These are phyloP conservation scores for Oryzias curvinotus DNA, from an alignment of 2,113 vertebrate species.

Conservation along the genomic window DNA sequence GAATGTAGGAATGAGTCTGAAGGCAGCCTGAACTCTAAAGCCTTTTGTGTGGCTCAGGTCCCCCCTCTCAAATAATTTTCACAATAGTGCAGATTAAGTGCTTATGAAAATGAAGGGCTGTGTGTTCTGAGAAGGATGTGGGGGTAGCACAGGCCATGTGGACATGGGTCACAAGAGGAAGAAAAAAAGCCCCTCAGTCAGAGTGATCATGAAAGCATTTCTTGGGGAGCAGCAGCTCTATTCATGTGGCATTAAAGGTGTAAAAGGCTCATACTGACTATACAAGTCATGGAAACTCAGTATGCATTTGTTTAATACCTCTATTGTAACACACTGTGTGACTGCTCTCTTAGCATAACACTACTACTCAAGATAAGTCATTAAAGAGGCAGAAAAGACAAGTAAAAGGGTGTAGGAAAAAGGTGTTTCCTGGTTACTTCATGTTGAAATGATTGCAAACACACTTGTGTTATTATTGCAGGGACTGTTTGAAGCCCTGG, in stretches of 20 bases:
- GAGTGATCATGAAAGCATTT: slow-evolving; percentile 50
- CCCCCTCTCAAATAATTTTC: slow-evolving; percentile 44
- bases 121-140: slow-evolving; percentile 26
- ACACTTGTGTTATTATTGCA: too few species aligned
- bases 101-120: slow-evolving; percentile 53
- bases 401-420: slow-evolving; percentile 35
- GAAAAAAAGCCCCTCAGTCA: slow-evolving; percentile 48
- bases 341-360: slow-evolving; percentile 45
- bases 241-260: slow-evolving; percentile 61
- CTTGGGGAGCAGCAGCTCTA: slow-evolving; percentile 44
- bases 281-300: slow-evolving; percentile 50
- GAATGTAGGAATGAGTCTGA: slow-evolving; percentile 21
- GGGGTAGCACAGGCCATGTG: slow-evolving; percentile 16
- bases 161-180: slow-evolving; percentile 45
- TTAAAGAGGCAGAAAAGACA: slow-evolving; percentile 55
- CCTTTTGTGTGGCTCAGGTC: slow-evolving; percentile 46
- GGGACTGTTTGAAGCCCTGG: too few species aligned
- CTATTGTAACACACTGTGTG: slow-evolving; percentile 56
- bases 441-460: slow-evolving; percentile 22
- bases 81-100: slow-evolving; percentile 65
- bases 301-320: slow-evolving; percentile 62
- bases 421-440: slow-evolving; percentile 46
- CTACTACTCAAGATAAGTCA: slow-evolving; percentile 24
- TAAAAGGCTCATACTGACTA: slow-evolving; percentile 58
- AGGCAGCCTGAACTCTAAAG: slow-evolving; percentile 10